Conservation (phyloP, 37 sponge, comb jelly and placozoan genomes). For the Diacarnus erythraeanus region DNA sequence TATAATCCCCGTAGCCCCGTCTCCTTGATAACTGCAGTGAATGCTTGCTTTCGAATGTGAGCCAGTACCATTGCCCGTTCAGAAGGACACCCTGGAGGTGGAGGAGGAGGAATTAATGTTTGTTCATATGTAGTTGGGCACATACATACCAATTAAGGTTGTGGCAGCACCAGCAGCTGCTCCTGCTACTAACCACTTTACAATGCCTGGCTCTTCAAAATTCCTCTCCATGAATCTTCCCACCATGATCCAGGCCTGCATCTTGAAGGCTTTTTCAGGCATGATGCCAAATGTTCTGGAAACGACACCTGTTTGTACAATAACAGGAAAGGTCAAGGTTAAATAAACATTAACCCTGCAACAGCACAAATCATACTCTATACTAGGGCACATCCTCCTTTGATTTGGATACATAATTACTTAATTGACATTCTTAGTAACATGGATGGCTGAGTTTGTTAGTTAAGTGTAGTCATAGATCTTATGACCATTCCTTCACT, state of each 20-base stretch:
- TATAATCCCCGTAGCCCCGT: constrained; percentile 76
- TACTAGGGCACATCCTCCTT: too few species aligned
- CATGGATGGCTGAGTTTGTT: too few species aligned
- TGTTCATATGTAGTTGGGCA: neutral
- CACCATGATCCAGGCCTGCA: constrained; percentile 72
- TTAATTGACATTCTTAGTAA: too few species aligned
- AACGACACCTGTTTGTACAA: constrained; percentile 77
- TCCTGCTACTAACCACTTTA: constrained; percentile 75
- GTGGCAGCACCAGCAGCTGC: constrained; percentile 79
- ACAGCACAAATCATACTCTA: too few species aligned
- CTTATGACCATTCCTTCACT: too few species aligned
- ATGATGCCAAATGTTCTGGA: constrained; percentile 79
- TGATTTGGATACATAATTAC: too few species aligned
- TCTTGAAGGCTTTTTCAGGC: constrained; percentile 94
- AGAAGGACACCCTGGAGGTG: constrained; percentile 78
- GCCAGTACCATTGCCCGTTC: constrained; percentile 88
- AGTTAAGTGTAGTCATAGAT: too few species aligned
- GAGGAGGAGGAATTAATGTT: neutral
- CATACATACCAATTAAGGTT: constrained; percentile 58
- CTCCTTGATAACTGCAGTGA: constrained; percentile 55
- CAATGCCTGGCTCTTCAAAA: constrained; percentile 15
- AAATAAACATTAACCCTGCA: too few species aligned
- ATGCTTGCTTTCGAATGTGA: constrained; percentile 72
- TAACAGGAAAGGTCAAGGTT: too few species aligned
- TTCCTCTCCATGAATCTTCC: constrained; percentile 50